phyloP scores from a whole-genome alignment of 1,140 invertebrate species.

The Drosophila sp. region DNA sequence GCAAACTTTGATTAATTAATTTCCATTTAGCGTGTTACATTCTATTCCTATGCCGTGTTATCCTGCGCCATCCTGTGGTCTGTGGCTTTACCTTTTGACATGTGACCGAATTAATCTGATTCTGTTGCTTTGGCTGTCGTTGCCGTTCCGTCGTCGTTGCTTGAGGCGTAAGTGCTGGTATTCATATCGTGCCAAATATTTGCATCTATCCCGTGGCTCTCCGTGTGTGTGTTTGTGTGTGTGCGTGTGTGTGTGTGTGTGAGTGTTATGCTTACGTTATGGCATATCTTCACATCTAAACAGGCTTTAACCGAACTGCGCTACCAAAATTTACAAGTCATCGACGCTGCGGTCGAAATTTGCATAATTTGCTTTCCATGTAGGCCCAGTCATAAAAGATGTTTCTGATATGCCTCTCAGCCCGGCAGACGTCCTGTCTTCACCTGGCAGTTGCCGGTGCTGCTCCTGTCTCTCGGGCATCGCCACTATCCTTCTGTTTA shows the following conservation, averaged over 20 bases:
- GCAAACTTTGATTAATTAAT: constrained; percentile 76
- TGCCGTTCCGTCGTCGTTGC: constrained; percentile 22
- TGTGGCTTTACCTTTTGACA: constrained; percentile 75
- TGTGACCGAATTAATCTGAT: constrained; percentile 65
- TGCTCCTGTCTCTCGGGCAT: neutral
- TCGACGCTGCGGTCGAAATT: constrained; percentile 73
- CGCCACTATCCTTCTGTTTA: constrained; percentile 34
- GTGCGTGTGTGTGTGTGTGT: constrained; percentile 26
- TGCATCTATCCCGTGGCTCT: constrained; percentile 31
- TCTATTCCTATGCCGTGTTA: constrained; percentile 11
- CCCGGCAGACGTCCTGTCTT: neutral
- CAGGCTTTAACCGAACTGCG: constrained; percentile 36
- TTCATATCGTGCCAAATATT: constrained; percentile 63
- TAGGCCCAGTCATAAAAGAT: constrained; percentile 69
- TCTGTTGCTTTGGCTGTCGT: constrained; percentile 18
- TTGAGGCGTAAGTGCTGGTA: constrained; percentile 35
- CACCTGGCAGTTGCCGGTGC: constrained; percentile 1
- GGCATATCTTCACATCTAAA: constrained; percentile 70
- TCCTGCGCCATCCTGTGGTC: constrained; percentile 8
- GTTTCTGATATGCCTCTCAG: constrained; percentile 50
- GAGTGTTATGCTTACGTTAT: constrained; percentile 41
- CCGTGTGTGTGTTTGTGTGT: constrained; percentile 18
- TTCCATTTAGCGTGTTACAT: constrained; percentile 65
- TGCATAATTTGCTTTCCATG: constrained; percentile 78
- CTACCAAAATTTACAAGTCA: constrained; percentile 77